These are phyloP conservation scores for Leucophora obtusa DNA, from an alignment of 2,888 invertebrate genomes.

Conservation along the genomic window DNA sequence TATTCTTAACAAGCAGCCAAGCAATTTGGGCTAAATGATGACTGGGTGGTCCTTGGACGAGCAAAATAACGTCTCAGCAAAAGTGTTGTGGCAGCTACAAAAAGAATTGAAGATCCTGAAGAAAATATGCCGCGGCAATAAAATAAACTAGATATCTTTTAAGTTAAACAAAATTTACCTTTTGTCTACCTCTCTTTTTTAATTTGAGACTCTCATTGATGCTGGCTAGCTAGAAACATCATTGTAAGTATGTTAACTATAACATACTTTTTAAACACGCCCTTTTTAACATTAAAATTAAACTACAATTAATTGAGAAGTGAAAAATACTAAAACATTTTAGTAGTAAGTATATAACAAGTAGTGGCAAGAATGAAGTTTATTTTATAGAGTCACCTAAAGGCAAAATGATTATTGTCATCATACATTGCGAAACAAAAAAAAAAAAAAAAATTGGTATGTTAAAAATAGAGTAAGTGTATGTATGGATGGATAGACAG, in stretches of 20 bases:
- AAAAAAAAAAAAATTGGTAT: constrained; percentile 31
- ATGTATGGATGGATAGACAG: constrained; percentile 10
- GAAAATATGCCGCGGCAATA: constrained; percentile 50
- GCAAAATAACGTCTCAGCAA: background rate
- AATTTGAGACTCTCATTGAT: constrained; percentile 16
- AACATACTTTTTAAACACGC: constrained; percentile 57
- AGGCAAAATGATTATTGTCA: constrained; percentile 63
- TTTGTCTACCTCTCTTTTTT: no score
- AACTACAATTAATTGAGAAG: constrained; percentile 64
- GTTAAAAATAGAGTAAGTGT: constrained; percentile 49
- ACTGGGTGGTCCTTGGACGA: constrained; percentile 49
- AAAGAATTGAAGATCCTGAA: constrained; percentile 38
- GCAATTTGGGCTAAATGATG: constrained; percentile 32
- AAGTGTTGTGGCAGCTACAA: background rate
- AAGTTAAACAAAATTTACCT: background rate
- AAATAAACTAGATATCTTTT: constrained; percentile 45
- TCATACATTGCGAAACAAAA: constrained; percentile 46
- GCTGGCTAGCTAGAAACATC: background rate
- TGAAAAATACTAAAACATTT: constrained; percentile 57
- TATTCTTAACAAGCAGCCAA: constrained; percentile 12
- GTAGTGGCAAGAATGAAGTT: constrained; percentile 20
- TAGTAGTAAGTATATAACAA: constrained; percentile 4
- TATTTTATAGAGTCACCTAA: constrained; percentile 54
- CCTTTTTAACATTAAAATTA: constrained; percentile 62
- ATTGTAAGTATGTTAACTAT: constrained; percentile 44